Base-by-base conservation (phyloP, 37 sponge, comb jelly and placozoan genomes). In the Diacarnus erythraeanus region DNA sequence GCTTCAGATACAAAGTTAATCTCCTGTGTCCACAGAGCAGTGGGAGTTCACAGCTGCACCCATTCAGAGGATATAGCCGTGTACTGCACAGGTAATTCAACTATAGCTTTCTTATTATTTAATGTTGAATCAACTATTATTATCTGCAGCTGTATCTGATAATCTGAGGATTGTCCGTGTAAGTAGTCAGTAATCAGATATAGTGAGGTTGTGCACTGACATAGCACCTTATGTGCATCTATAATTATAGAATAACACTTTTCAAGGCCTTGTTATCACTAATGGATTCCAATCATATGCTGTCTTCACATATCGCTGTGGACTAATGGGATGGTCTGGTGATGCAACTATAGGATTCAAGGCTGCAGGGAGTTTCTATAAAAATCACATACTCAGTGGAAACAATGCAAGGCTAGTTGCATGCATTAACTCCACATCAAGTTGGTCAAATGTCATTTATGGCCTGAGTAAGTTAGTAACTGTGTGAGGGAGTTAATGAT, bases 271-370 rank as follows among this genome's bases (percentile, higher is more conserved):
- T 23, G 34, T 93, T 27, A 80, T 85, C 42, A 93, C 89, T 20
- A 85, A 93, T 56, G 77, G 74, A 4, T 38, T 39, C 31, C 70
- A 75, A 29, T 44, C 67, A 33, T 89, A 85, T 51, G 42, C 90
- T 47, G 57, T 93, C 27, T 93, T 89, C 78, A 86, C 83, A 20
- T 93, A 93, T 67, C 77, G 77, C 38, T 88, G 89, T 82, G 82
- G 83, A 23, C 42, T 59, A 42, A 75, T 93, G 80, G 54, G 59
- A 20, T 93, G 94, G 94, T 68, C 83, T 41, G 38, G 87, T 12
- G 20, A 29, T 20, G 75, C 81, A 3, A 75, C 76, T 25, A 75
- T 86, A 54, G 87, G 87, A 0, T 86, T 69, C 56, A 86, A 86
- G 23, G 87, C 81, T 21, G 63, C 57, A 15, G 80, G 87, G 30